phyloP scores from a whole-genome alignment of 64 coral and sea anemone genomes.

The Porites lutea region DNA sequence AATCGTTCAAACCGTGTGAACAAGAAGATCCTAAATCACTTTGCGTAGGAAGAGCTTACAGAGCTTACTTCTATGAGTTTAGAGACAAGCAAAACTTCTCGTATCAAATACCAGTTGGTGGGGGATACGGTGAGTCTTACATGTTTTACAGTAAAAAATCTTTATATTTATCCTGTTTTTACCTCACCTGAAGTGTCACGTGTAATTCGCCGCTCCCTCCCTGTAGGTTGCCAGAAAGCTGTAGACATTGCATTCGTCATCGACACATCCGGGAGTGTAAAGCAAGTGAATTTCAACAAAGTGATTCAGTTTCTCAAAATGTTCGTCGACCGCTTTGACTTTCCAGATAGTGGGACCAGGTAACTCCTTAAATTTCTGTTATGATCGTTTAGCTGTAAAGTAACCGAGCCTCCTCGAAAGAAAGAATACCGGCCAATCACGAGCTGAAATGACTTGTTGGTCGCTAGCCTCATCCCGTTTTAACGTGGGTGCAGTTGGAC shows the following conservation, averaged over 20 bases:
- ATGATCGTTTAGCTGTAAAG: not conserved
- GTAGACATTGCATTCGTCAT: conserved; percentile 24
- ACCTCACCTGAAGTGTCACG: not conserved
- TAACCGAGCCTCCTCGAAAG: too few relatives aligned
- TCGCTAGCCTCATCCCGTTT: too few relatives aligned
- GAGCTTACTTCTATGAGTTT: conserved; percentile 46
- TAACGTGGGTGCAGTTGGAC: too few relatives aligned
- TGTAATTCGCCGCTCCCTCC: not conserved
- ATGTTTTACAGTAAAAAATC: not conserved
- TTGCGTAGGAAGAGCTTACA: conserved; percentile 17
- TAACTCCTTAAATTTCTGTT: not conserved
- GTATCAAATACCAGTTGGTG: not conserved
- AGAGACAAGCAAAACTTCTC: not conserved
- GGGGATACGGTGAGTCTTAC: conserved; percentile 13
- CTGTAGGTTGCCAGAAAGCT: conserved; percentile 19
- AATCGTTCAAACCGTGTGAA: conserved; percentile 31
- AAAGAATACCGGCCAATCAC: not conserved
- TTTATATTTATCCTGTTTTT: not conserved
- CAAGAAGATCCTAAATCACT: not conserved
- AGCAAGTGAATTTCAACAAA: conserved; percentile 29
- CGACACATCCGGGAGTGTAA: conserved; percentile 33
- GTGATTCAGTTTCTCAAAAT: conserved; percentile 40
- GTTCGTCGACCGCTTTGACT: conserved; percentile 43
- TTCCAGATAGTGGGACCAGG: conserved; percentile 27
- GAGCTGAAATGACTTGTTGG: too few relatives aligned